Evolutionary conservation across 2,113 vertebrate genomes (phyloP), one percentile per base, ranked within the genome.

Genomic region (Ammodytes marinus): DNA sequence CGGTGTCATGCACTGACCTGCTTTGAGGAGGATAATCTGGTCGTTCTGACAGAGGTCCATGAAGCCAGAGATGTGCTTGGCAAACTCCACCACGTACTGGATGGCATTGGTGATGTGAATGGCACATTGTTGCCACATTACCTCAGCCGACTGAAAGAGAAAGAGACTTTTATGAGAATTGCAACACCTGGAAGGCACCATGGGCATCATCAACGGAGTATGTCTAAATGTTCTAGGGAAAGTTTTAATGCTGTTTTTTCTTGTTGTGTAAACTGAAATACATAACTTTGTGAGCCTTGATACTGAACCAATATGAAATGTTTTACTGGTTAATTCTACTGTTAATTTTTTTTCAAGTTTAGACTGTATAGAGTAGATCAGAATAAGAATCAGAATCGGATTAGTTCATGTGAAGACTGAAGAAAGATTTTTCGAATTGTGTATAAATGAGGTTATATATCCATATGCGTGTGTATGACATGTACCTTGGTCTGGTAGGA

Each of bases 21-120:
- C 96, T 97, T 98, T 98, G 79, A 98, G 96, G 58, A 98, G 97
- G 81, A 98, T 96, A 80, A 98, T 98, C 90, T 98, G 97, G 93
- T 98, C 97, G 0, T 98, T 98, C 93, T 98, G 97, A 92, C 96
- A 96, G 78, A 98, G 95, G 85, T 98, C 97, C 97, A 98, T 96
- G 95, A 98, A 98, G 88, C 97, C 97, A 1, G 96, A 85, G 80
- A 98, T 96, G 80, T 94, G 96, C 88, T 98, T 97, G 92, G 97
- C 97, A 0, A 97, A 98, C 94, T 97, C 97, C 69, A 97, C 97
- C 83, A 98, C 96, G 54, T 97, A 98, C 94, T 98, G 97, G 92
- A 97, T 96, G 90, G 97, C 96, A 1, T 96, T 97, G 87, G 97
- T 97, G 90, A 98, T 94, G 87, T 97, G 97, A 83, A 95, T 80